A percentile compares a stretch with the other conserved stretches of the same genome.
Evolutionary conservation across 2,113 vertebrate species (phyloP).

Genomic region (Serilophus lunatus): DNA sequence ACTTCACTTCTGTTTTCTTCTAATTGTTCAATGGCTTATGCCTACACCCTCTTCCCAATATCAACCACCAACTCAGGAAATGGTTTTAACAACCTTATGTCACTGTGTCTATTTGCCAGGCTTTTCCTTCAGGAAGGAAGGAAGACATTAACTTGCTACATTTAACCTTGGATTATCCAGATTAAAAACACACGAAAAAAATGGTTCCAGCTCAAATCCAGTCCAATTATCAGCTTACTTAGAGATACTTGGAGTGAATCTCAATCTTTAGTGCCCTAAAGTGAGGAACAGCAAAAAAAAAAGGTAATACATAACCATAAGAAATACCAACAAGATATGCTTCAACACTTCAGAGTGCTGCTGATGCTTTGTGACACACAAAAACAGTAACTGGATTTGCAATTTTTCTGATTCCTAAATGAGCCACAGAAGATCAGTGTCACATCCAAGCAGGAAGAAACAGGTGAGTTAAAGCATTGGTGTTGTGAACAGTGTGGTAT

Average conservation of each 20-base stretch:
- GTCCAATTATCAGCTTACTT: neutral
- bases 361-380: neutral
- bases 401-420: neutral
- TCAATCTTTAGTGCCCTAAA: too few species aligned
- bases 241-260: neutral
- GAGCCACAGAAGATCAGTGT: neutral
- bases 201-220: neutral
- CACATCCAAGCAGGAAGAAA: neutral
- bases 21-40: neutral
- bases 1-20: neutral
- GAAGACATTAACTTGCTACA: neutral
- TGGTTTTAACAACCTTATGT: neutral
- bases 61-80: neutral
- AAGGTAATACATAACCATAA: neutral
- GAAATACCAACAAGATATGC: neutral
- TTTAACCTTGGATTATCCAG: neutral
- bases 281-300: neutral
- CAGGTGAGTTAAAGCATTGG: rapidly evolving
- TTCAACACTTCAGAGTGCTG: neutral
- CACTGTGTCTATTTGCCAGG: neutral
- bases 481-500: neutral
- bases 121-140: neutral
- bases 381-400: neutral
- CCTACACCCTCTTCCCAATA: neutral
- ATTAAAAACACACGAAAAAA: neutral